phyloP scores from a whole-genome alignment of 2,113 vertebrate species.

The Phyllostomus hastatus region DNA sequence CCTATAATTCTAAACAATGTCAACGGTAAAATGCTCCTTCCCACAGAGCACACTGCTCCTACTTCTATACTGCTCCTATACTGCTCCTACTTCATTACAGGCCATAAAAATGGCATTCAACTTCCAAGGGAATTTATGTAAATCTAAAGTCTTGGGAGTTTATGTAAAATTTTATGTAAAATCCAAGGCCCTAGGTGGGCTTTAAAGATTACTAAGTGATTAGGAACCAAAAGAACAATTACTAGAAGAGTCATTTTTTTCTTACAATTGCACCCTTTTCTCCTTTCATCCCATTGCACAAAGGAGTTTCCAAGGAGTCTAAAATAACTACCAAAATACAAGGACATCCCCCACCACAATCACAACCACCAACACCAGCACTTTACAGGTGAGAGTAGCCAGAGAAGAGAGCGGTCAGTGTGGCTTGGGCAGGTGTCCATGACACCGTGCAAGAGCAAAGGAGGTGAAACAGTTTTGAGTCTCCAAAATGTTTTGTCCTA shows the following conservation, averaged over 20 bases:
- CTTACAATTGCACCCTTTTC: background rate
- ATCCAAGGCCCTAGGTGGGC: background rate
- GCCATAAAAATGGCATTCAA: background rate
- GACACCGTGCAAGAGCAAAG: background rate
- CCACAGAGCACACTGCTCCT: background rate
- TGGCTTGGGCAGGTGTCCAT: background rate
- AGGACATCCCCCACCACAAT: background rate
- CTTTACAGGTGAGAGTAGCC: background rate
- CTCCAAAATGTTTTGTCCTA: background rate
- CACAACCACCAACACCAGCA: background rate
- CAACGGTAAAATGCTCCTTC: background rate
- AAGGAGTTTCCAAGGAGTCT: background rate
- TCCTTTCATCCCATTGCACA: background rate
- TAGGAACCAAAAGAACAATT: background rate
- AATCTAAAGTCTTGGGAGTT: background rate
- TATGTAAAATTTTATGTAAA: background rate
- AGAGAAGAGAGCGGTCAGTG: background rate
- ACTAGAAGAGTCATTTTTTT: background rate
- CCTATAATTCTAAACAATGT: background rate
- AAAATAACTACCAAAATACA: background rate
- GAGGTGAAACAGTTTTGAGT: background rate
- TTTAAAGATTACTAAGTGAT: background rate
- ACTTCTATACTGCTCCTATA: background rate
- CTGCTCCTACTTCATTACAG: background rate
- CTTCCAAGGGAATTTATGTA: background rate